Evolutionary conservation across 1,140 invertebrate genomes (phyloP).

Genomic region (Epicauta chinensis): DNA sequence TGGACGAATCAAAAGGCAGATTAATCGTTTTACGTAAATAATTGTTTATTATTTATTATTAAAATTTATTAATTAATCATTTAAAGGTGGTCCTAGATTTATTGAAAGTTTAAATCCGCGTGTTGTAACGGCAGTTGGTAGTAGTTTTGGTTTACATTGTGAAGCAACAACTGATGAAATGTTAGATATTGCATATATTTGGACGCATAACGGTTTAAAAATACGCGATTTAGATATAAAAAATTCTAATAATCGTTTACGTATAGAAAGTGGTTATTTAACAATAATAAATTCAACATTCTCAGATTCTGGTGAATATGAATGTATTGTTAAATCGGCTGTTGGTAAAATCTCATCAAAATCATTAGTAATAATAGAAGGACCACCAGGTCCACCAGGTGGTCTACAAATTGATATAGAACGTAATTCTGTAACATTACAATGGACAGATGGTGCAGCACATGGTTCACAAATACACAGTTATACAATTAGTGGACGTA

Average conservation of each 20-base stretch:
- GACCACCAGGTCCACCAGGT: constrained; percentile 77
- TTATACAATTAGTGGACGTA: constrained; percentile 76
- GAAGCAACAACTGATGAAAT: constrained; percentile 72
- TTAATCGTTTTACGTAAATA: constrained; percentile 78
- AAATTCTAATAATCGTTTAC: constrained; percentile 45
- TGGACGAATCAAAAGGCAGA: constrained; percentile 70
- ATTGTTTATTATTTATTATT: not conserved
- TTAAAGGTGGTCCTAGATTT: constrained; percentile 61
- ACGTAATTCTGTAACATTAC: constrained; percentile 67
- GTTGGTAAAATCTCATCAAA: constrained; percentile 71
- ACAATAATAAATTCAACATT: constrained; percentile 77
- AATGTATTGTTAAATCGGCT: constrained; percentile 82
- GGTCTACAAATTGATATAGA: constrained; percentile 71
- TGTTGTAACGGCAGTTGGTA: constrained; percentile 61
- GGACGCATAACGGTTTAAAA: constrained; percentile 80
- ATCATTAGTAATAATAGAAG: constrained; percentile 68
- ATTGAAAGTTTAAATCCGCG: constrained; percentile 57
- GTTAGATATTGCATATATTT: constrained; percentile 83
- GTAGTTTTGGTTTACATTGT: constrained; percentile 70
- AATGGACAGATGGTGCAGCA: constrained; percentile 84
- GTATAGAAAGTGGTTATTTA: constrained; percentile 64
- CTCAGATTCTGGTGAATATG: constrained; percentile 80
- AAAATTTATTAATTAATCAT: not conserved
- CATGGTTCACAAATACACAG: constrained; percentile 70
- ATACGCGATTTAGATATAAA: constrained; percentile 61